Evolutionary conservation across 2,888 invertebrate species (phyloP).

Genomic region (Caenorhabditis macrosperma): DNA sequence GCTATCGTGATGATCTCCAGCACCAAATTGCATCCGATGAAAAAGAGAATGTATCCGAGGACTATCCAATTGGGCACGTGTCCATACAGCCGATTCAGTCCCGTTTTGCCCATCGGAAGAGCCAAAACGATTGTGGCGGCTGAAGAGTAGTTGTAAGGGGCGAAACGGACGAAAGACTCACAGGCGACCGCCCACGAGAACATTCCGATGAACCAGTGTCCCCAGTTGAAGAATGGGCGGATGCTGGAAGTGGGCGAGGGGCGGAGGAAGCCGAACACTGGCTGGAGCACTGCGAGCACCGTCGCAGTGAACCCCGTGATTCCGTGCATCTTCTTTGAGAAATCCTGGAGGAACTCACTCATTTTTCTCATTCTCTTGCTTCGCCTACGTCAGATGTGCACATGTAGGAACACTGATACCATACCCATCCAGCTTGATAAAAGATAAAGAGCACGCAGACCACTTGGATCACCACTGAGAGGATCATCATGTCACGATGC

Average conservation of each 20-base stretch:
- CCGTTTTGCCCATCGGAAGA: conserved; percentile 72
- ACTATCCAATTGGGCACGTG: conserved; percentile 70
- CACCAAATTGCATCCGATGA: conserved; percentile 62
- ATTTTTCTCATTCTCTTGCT: neutral
- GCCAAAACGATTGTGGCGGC: conserved; percentile 65
- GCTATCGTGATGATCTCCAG: conserved; percentile 62
- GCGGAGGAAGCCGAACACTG: conserved; percentile 65
- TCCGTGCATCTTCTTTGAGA: conserved; percentile 62
- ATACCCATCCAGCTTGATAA: conserved; percentile 72
- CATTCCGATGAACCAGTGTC: conserved; percentile 71
- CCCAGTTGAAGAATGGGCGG: conserved; percentile 71
- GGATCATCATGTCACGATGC: conserved; percentile 68
- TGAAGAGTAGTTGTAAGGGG: conserved; percentile 4
- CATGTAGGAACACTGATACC: conserved; percentile 73
- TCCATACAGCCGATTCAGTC: conserved; percentile 65
- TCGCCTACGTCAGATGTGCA: conserved; percentile 68
- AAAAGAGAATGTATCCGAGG: conserved; percentile 70
- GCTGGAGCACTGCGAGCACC: conserved; percentile 62
- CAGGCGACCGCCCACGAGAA: conserved; percentile 70
- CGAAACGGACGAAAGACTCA: conserved; percentile 18
- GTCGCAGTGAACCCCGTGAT: conserved; percentile 64
- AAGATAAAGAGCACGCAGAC: conserved; percentile 68
- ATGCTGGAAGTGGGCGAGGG: conserved; percentile 65
- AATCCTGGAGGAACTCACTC: conserved; percentile 53
- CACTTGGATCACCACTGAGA: conserved; percentile 66